Percentiles rank a stretch among this genome's conserved stretches.
Evolutionary conservation across 2,797 vertebrate species (phyloP).

Genomic region (Peromyscus attwateri): DNA sequence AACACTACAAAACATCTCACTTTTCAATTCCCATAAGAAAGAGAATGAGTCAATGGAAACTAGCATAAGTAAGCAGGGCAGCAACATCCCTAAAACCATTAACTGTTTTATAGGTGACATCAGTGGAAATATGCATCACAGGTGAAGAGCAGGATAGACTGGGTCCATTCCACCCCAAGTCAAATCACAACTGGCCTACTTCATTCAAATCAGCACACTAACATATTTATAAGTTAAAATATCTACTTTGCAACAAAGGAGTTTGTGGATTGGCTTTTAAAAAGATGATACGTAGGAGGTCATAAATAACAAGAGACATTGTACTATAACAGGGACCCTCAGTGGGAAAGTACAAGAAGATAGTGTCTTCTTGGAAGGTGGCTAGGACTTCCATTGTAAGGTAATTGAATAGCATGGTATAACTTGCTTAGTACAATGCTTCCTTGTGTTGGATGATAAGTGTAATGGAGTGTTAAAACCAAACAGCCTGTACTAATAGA

Average conservation of each 20-base stretch:
- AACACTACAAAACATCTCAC: neutral
- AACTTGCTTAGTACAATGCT: slow-evolving; percentile 60
- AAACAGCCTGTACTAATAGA: slow-evolving; percentile 55
- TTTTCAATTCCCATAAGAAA: neutral
- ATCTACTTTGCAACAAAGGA: neutral
- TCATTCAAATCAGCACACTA: neutral
- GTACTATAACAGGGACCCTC: neutral
- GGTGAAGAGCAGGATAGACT: neutral
- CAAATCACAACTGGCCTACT: neutral
- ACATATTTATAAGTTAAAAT: neutral
- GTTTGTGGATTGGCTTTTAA: neutral
- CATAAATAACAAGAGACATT: neutral
- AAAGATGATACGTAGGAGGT: neutral
- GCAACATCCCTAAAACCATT: neutral
- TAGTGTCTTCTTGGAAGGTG: neutral
- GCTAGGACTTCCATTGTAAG: slow-evolving; percentile 16
- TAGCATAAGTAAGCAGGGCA: neutral
- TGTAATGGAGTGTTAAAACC: slow-evolving; percentile 67
- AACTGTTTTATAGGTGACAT: neutral
- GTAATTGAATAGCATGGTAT: neutral
- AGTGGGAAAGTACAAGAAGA: neutral
- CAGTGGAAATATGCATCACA: neutral
- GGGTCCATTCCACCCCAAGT: neutral
- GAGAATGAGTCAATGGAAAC: neutral
- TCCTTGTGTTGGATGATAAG: slow-evolving; percentile 60